Percentiles rank a stretch among this genome's conserved stretches.
Evolutionary conservation across 2,888 invertebrate species (phyloP).

Genomic region (Alsophila aescularia): DNA sequence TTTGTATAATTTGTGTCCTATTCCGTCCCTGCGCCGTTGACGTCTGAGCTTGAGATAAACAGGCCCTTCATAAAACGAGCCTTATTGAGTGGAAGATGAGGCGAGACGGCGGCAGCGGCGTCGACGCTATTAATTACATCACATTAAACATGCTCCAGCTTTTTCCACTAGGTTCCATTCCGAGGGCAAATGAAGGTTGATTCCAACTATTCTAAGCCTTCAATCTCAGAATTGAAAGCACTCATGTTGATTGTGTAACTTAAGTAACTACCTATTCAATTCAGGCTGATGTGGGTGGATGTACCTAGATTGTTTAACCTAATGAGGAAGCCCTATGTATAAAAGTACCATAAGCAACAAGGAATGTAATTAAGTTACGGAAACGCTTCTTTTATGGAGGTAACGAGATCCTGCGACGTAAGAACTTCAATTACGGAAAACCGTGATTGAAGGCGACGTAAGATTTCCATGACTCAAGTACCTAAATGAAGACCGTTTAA

Average conservation of each 20-base stretch:
- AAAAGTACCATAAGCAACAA: not conserved
- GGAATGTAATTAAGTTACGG: too few species aligned
- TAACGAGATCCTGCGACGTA: too few species aligned
- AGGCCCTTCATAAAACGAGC: constrained; percentile 62
- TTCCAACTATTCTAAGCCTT: constrained; percentile 46
- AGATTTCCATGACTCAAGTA: too few species aligned
- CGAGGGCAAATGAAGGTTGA: constrained; percentile 41
- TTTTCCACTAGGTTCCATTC: constrained; percentile 36
- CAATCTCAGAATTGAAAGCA: constrained; percentile 36
- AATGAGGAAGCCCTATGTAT: not conserved
- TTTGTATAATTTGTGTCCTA: constrained; percentile 11
- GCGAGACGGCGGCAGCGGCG: constrained; percentile 54
- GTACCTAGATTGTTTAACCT: not conserved
- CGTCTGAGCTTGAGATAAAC: constrained; percentile 53
- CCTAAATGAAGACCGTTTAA: too few species aligned
- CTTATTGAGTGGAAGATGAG: constrained; percentile 62
- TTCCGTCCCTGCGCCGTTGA: constrained; percentile 53
- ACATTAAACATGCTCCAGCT: constrained; percentile 66
- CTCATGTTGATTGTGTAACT: constrained; percentile 37
- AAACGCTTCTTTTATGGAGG: too few species aligned
- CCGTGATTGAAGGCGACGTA: too few species aligned
- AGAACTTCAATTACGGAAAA: too few species aligned
- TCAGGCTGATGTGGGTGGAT: not conserved
- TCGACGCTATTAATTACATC: constrained; percentile 66
- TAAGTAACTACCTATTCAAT: not conserved